A percentile compares a stretch with the other conserved stretches of the same genome.
Evolutionary conservation across 2,113 vertebrate genomes (phyloP).

Genomic region (Pipa parva): DNA sequence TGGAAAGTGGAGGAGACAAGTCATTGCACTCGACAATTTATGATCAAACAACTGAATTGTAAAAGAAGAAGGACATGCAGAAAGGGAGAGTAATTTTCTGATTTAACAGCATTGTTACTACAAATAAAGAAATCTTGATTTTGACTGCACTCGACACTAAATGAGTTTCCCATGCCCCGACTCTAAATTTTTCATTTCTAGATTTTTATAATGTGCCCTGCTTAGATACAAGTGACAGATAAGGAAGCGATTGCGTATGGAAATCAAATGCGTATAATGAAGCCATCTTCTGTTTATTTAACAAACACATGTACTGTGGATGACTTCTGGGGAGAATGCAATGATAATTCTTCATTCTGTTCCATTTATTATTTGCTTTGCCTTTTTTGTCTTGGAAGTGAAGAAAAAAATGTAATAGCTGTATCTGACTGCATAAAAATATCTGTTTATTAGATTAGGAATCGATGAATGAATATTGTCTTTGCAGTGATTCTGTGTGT

Average conservation of each 20-base stretch:
- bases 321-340: conserved; percentile 60
- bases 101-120: conserved; percentile 82
- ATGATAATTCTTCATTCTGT: conserved; percentile 69
- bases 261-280: conserved; percentile 74
- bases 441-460: conserved; percentile 49
- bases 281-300: conserved; percentile 79
- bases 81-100: conserved; percentile 77
- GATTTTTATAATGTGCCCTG: conserved; percentile 70
- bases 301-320: conserved; percentile 71
- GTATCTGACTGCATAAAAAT: conserved; percentile 45
- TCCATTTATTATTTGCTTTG: conserved; percentile 40
- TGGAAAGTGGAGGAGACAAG: conserved; percentile 94
- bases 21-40: conserved; percentile 90
- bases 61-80: conserved; percentile 69
- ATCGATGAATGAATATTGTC: conserved; percentile 9
- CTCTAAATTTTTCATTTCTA: conserved; percentile 78
- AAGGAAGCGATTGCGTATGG: conserved; percentile 62
- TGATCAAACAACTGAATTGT: conserved; percentile 91
- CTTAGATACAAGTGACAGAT: conserved; percentile 78
- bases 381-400: conserved; percentile 56
- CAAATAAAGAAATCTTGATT: conserved; percentile 79
- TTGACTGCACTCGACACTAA: conserved; percentile 76
- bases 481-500: conserved; percentile 7
- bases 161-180: conserved; percentile 73
- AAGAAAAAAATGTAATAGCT: conserved; percentile 69